These are phyloP conservation scores for Leucoraja erinaceus DNA, from an alignment of 2,113 vertebrate species.

Conservation along the genomic window DNA sequence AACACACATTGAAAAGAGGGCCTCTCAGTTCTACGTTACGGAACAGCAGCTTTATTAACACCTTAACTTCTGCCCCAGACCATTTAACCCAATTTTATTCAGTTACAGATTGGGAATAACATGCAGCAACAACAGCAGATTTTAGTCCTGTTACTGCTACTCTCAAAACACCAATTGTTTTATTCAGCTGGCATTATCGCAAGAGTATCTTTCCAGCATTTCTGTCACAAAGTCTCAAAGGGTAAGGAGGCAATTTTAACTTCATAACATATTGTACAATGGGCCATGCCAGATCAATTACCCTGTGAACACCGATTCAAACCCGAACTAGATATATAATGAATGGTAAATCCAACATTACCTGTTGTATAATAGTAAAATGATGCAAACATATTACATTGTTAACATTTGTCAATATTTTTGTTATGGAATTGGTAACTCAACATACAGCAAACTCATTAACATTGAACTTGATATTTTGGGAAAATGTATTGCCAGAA, in stretches of 20 bases:
- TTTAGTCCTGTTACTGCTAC: not conserved
- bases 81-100: not conserved
- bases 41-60: not conserved
- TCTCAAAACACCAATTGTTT: not conserved
- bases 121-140: not conserved
- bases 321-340: not conserved
- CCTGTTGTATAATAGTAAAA: not conserved
- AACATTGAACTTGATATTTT: too few species aligned
- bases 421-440: not conserved
- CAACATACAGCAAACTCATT: not conserved
- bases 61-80: not conserved
- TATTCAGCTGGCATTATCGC: not conserved
- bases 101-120: not conserved
- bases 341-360: not conserved
- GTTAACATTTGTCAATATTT: not conserved
- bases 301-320: not conserved
- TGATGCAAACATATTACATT: not conserved
- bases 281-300: not conserved
- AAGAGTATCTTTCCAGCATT: not conserved
- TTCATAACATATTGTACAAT: not conserved
- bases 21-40: conserved; percentile 17
- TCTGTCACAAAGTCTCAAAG: not conserved
- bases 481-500: too few species aligned
- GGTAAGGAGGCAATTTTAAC: not conserved
- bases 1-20: conserved; percentile 36